Evolutionary conservation across 35 echinoderm and acorn worm species (phyloP), one percentile per base, ranked within the genome.

Genomic region (Holothuria glaberrima): DNA sequence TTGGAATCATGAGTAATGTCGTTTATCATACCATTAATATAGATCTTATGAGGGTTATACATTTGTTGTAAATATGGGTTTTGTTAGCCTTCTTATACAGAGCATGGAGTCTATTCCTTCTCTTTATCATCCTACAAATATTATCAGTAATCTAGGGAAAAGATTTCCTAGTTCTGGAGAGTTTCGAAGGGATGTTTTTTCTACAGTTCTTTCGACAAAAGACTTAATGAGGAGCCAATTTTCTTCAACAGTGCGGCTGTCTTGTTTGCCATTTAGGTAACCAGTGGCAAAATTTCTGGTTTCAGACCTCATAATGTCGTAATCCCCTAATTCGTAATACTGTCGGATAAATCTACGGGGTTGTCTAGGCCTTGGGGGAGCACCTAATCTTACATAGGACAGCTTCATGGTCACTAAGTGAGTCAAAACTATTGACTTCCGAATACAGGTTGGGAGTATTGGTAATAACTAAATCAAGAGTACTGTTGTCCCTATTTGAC

Each of bases 191-290:
- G 36, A 41, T 41, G 36, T 41, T 41, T 41, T 41, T 4, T 41
- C 7, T 4, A 41, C 36, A 41, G 36, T 41, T 41, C 36, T 41
- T 7, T 41, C 36, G 7, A 41, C 2, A 41, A 41, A 64, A 64
- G 60, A 64, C 60, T 64, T 64, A 64, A 64, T 64, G 60, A 64
- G 13, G 60, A 64, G 60, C 60, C 60, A 64, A 12, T 64, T 64
- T 64, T 64, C 60, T 27, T 64, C 60, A 14, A 64, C 60, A 4
- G 36, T 41, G 7, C 36, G 36, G 2, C 7, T 41, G 2, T 41
- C 36, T 41, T 41, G 36, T 41, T 41, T 41, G 36, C 36, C 36
- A 41, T 41, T 41, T 41, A 41, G 36, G 7, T 41, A 41, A 41
- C 36, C 36, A 41, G 36, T 4, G 36, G 36, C 36, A 41, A 41